phyloP scores from a whole-genome alignment of 2,797 vertebrate species.

The Propithecus perrieri region DNA sequence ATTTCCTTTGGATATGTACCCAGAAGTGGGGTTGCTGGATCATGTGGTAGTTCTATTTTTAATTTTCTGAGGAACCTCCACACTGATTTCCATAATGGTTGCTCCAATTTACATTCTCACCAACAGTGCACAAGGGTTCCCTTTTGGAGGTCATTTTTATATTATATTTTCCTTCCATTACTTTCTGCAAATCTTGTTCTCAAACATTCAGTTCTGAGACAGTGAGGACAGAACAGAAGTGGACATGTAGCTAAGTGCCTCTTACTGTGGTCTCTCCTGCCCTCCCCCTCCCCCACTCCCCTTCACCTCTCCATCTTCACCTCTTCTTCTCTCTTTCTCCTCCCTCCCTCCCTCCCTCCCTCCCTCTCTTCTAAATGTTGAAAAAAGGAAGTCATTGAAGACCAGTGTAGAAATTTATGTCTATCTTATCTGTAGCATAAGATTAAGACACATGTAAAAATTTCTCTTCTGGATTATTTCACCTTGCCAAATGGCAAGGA shows the following conservation, averaged over 20 bases:
- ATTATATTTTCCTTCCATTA: neutral
- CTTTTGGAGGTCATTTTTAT: neutral
- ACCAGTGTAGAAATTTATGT: neutral
- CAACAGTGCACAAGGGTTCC: neutral
- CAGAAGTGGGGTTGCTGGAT: neutral
- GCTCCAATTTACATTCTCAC: neutral
- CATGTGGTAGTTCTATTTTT: neutral
- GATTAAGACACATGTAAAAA: neutral
- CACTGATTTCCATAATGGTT: neutral
- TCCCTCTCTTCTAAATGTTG: neutral
- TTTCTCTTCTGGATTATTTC: conserved; percentile 10
- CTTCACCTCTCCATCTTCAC: neutral
- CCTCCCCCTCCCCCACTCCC: neutral
- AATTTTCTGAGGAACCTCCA: neutral
- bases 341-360: too few relatives aligned
- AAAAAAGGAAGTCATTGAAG: neutral
- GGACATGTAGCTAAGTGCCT: fast-evolving
- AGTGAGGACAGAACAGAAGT: neutral
- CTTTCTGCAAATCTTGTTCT: neutral
- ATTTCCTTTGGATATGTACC: neutral
- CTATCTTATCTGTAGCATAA: neutral
- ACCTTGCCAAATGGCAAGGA: neutral
- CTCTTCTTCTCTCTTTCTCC: neutral
- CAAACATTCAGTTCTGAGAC: neutral
- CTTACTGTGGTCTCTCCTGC: too few relatives aligned